Conservation (phyloP, 1,140 invertebrate genomes). For the Platyura marginata region DNA sequence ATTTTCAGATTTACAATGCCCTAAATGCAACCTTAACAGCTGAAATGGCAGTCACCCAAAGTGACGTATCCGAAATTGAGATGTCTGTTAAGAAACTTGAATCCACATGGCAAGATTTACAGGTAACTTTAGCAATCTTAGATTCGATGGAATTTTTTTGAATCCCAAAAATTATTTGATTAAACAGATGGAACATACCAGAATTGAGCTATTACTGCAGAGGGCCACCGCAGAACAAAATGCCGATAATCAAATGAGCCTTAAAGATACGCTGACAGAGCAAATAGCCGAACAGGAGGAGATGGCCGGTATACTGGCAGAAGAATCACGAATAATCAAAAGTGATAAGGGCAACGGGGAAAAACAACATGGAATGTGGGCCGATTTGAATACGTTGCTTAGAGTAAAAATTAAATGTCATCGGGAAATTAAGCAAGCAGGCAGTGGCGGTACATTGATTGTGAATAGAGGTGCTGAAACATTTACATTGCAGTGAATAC, state of each 20-base stretch:
- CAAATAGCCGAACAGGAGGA: conserved; percentile 3
- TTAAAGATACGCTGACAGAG: conserved; percentile 1
- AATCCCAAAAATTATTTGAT: no score
- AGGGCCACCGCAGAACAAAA: conserved; percentile 1
- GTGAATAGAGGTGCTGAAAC: conserved; percentile 2
- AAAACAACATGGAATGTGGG: conserved; percentile 3
- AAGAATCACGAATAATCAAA: background rate
- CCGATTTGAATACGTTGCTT: conserved; percentile 1
- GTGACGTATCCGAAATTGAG: conserved; percentile 3
- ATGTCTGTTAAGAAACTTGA: conserved; percentile 2
- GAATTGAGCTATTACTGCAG: conserved; percentile 1
- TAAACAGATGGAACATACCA: background rate
- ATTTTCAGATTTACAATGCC: conserved; percentile 1
- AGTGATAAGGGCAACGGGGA: background rate
- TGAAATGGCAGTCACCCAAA: background rate
- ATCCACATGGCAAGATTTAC: conserved; percentile 2
- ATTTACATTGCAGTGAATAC: conserved; percentile 4
- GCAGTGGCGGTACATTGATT: conserved; percentile 1
- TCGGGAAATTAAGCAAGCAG: background rate
- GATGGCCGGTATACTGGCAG: background rate
- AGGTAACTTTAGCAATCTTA: conserved; percentile 2
- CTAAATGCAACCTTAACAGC: conserved; percentile 1
- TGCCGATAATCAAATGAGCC: background rate
- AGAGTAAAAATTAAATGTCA: conserved; percentile 3
- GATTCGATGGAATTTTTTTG: no score